A percentile compares a stretch with the other conserved stretches of the same genome.
These are phyloP conservation scores for Nannoperca australis DNA, from an alignment of 2,797 vertebrate genomes.

Conservation along the genomic window DNA sequence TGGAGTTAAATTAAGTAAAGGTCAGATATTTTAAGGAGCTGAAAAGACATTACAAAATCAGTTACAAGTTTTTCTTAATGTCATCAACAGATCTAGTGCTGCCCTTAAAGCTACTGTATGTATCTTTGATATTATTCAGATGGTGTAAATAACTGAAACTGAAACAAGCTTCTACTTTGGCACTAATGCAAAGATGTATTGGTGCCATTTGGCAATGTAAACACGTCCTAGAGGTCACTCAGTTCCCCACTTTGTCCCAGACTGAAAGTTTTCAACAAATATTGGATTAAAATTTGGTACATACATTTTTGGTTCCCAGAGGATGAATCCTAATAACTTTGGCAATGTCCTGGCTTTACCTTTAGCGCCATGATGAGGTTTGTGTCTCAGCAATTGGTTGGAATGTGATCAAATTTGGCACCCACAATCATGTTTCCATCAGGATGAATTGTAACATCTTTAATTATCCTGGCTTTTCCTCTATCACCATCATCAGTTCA, in stretches of 20 bases:
- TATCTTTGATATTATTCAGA: not conserved
- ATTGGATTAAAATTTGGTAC: too few species aligned
- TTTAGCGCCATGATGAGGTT: not conserved
- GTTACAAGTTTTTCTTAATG: not conserved
- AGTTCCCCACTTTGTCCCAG: not conserved
- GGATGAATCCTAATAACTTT: not conserved
- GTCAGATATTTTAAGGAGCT: not conserved
- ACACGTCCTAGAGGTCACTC: not conserved
- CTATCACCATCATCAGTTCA: not conserved
- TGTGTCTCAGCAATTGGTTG: not conserved
- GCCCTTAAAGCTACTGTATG: not conserved
- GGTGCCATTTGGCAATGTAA: not conserved
- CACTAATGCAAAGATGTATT: not conserved
- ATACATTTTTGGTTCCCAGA: not conserved
- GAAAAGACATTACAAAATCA: not conserved
- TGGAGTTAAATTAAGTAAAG: constrained; percentile 10
- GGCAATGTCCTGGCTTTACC: not conserved
- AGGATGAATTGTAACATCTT: not conserved
- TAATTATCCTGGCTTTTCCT: not conserved
- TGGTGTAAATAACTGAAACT: too few species aligned
- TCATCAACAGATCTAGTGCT: not conserved
- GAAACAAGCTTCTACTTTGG: not conserved
- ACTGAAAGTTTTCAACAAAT: too few species aligned
- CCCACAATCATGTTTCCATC: too few species aligned
- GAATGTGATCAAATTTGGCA: not conserved